Evolutionary conservation across 2,797 vertebrate genomes (phyloP), one percentile per base, ranked within the genome.

Genomic region (Chiroxiphia lanceolata): DNA sequence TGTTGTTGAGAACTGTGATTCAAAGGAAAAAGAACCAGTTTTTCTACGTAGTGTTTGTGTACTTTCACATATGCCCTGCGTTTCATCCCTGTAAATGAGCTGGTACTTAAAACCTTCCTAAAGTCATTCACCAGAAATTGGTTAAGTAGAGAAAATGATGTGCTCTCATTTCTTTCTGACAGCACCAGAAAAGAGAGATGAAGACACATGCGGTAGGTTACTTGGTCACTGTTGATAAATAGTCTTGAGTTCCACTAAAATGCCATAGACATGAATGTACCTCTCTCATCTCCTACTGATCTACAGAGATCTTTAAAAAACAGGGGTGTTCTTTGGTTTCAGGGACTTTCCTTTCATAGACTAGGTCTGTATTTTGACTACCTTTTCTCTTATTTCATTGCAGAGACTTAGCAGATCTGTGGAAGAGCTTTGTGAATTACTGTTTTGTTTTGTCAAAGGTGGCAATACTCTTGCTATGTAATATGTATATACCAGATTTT

Each of bases 141-240:
- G 68, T 87, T 92, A 89, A 92, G 33, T 89, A 87, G 94, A 96
- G 90, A 96, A 94, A 96, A 91, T 86, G 79, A 95, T 95, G 78
- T 93, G 90, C 92, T 96, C 82, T 96, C 90, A 53, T 96, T 96
- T 93, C 90, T 95, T 96, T 72, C 90, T 95, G 91, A 94, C 93
- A 95, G 88, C 94, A 95, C 93, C 94, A 96, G 95, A 95, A 97
- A 96, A 97, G 93, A 95, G 91, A 96, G 87, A 94, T 90, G 95
- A 96, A 97, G 95, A 96, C 89, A 88, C 75, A 61, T 61, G 93
- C 40, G 64, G 94, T 96, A 95, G 90, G 94, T 96, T 94, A 71
- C 70, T 89, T 2, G 11, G 91, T 87, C 82, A 27, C 89, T 93
- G 54, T 76, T 91, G 83, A 70, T 92, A 92, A 93, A 19, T 95